These are phyloP conservation scores for Eupithecia pulchellata DNA, from an alignment of 2,888 invertebrate genomes.

Conservation along the genomic window DNA sequence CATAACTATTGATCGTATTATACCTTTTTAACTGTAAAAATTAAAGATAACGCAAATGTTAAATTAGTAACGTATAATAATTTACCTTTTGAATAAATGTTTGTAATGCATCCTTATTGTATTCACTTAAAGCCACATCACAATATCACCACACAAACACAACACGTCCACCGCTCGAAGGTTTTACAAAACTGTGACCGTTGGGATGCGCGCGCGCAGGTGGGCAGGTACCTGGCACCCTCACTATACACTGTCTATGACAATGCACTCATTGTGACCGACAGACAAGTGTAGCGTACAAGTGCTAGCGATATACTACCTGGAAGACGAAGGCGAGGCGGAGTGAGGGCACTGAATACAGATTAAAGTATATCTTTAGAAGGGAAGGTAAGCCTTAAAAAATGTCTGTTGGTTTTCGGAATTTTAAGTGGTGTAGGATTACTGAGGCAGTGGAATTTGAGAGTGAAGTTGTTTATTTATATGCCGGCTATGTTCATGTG, in stretches of 20 bases:
- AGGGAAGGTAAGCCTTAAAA: conserved; percentile 33
- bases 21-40: not conserved
- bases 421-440: conserved; percentile 41
- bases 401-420: conserved; percentile 40
- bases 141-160: conserved; percentile 58
- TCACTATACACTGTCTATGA: conserved; percentile 32
- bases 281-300: conserved; percentile 59
- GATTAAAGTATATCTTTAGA: conserved; percentile 26
- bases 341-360: conserved; percentile 16
- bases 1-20: not conserved
- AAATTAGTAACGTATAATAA: not conserved
- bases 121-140: conserved; percentile 48
- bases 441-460: conserved; percentile 21
- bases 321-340: conserved; percentile 21
- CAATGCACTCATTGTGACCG: conserved; percentile 34
- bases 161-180: conserved; percentile 50
- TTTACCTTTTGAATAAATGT: conserved; percentile 74
- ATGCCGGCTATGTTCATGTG: not conserved
- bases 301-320: conserved; percentile 60
- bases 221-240: conserved; percentile 33
- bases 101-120: conserved; percentile 79
- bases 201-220: conserved; percentile 45
- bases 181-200: conserved; percentile 36
- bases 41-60: not conserved
- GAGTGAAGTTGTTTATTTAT: conserved; percentile 22